These are phyloP conservation scores for Stichodactyla helianthus DNA, from an alignment of 64 coral and sea anemone genomes.

Conservation along the genomic window DNA sequence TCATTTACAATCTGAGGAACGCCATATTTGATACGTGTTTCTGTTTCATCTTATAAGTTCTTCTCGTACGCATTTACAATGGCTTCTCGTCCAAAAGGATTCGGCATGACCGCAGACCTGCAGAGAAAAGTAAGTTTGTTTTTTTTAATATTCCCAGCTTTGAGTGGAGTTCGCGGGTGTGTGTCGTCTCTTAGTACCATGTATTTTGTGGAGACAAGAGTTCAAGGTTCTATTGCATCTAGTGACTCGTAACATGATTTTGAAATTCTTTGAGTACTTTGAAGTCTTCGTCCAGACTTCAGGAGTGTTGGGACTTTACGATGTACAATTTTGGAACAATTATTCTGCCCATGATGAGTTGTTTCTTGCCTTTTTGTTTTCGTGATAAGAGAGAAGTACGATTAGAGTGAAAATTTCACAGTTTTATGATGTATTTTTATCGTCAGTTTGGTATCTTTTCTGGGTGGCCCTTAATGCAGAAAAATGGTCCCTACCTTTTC, in stretches of 20 bases:
- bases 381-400: not conserved
- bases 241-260: not conserved
- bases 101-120: slow-evolving; percentile 63
- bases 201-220: not conserved
- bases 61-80: slow-evolving; percentile 19
- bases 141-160: not conserved
- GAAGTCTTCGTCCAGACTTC: not conserved
- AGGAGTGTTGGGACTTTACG: not conserved
- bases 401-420: not conserved
- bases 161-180: not conserved
- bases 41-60: not conserved
- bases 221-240: not conserved
- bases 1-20: not conserved
- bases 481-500: not conserved
- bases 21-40: not conserved
- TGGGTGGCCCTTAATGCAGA: not conserved
- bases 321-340: slow-evolving; percentile 4
- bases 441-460: not conserved
- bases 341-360: not conserved
- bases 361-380: not conserved
- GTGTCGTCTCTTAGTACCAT: not conserved
- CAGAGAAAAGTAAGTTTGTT: slow-evolving; percentile 49
- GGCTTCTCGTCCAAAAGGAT: slow-evolving; percentile 76
- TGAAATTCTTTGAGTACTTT: not conserved
- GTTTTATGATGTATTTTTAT: not conserved